These are phyloP conservation scores for Cataglyphis cursor DNA, from an alignment of 2,888 invertebrate genomes.

Conservation along the genomic window DNA sequence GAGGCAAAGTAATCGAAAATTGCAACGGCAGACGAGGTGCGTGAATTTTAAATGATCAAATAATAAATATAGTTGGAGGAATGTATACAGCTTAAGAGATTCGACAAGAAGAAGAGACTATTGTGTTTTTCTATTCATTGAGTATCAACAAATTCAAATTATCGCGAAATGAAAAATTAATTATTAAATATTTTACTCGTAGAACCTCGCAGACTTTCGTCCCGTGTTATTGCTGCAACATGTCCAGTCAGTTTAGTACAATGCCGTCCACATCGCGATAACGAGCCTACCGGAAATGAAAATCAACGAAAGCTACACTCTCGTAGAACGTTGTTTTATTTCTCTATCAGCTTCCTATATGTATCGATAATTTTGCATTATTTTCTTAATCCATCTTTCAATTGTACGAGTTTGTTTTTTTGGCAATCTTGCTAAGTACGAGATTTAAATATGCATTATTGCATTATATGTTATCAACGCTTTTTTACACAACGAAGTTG, in stretches of 20 bases:
- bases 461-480: not conserved
- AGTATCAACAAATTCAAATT: not conserved
- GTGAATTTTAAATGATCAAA: constrained; percentile 32
- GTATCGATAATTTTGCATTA: constrained; percentile 36
- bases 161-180: not conserved
- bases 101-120: not conserved
- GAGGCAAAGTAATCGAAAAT: constrained; percentile 72
- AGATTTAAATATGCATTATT: not conserved
- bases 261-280: constrained; percentile 85
- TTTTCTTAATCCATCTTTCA: constrained; percentile 6
- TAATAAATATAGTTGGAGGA: constrained; percentile 1
- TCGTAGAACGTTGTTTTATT: constrained; percentile 58
- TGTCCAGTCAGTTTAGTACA: constrained; percentile 83
- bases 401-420: not conserved
- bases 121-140: not conserved
- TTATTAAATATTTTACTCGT: constrained; percentile 11
- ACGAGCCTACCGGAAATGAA: constrained; percentile 69
- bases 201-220: constrained; percentile 78
- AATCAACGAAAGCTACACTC: constrained; percentile 66
- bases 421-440: not conserved
- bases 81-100: not conserved
- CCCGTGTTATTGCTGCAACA: constrained; percentile 81
- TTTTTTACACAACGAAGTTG: constrained; percentile 23
- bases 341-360: constrained; percentile 27
- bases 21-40: constrained; percentile 77